Percentiles rank a stretch among this genome's conserved stretches.
Conservation (phyloP, 2,797 vertebrate species). For the Falco concolor region DNA sequence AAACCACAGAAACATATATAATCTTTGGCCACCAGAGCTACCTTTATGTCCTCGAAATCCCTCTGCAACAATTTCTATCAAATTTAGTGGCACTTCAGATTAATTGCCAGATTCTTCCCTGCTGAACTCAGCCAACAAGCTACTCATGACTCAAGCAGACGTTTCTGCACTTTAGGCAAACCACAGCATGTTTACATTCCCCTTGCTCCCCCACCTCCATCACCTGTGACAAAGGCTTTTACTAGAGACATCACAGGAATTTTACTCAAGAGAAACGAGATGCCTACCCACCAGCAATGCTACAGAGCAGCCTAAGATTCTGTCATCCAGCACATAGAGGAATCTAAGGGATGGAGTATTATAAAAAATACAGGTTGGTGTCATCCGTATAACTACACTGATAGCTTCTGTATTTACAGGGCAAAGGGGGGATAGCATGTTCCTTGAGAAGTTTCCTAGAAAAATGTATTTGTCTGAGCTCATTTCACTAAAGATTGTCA, state of each 20-base stretch:
- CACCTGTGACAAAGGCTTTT: constrained; percentile 20
- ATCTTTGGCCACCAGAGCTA: not conserved
- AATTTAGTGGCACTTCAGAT: constrained; percentile 37
- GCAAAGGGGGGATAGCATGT: not conserved
- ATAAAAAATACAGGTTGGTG: rapidly evolving
- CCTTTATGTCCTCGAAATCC: not conserved
- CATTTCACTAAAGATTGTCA: not conserved
- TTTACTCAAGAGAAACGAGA: not conserved
- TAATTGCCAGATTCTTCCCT: constrained; percentile 19
- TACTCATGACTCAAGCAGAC: constrained; percentile 19
- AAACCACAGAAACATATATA: not conserved
- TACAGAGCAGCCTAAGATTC: not conserved
- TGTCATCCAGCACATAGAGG: not conserved
- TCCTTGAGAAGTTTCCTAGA: not conserved
- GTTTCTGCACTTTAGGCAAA: constrained; percentile 22
- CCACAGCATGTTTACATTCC: not conserved
- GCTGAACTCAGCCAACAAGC: constrained; percentile 11
- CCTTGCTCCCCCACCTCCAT: not conserved
- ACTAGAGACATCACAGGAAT: not conserved
- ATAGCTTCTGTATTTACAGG: not conserved
- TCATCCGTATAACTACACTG: not conserved
- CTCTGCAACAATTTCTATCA: not conserved
- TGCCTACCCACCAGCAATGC: not conserved
- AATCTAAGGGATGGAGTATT: not conserved
- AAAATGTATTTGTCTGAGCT: not conserved